phyloP scores from a whole-genome alignment of 2,888 invertebrate genomes.

The Calameuta idolon region DNA sequence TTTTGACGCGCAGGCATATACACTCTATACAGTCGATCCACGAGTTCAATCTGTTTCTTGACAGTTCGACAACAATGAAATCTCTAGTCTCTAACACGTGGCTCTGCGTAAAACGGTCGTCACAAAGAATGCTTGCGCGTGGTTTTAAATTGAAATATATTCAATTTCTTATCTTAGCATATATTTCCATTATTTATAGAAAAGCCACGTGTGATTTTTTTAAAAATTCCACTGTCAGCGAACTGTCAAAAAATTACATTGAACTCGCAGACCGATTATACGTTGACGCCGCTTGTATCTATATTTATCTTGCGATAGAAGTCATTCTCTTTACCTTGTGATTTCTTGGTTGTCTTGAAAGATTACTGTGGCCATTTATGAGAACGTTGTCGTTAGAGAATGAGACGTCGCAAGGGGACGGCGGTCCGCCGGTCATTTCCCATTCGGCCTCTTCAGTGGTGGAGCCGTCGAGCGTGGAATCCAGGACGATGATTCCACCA shows the following conservation, averaged over 20 bases:
- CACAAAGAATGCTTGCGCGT: neutral
- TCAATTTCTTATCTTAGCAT: neutral
- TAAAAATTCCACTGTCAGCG: too few relatives aligned
- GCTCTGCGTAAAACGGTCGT: neutral
- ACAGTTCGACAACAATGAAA: neutral
- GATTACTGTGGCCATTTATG: slow-evolving; percentile 89
- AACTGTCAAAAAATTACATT: neutral
- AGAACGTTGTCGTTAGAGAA: slow-evolving; percentile 91
- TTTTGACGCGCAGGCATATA: neutral
- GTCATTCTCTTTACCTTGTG: slow-evolving; percentile 70
- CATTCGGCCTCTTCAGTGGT: slow-evolving; percentile 73
- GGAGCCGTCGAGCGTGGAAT: slow-evolving; percentile 72
- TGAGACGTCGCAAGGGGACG: slow-evolving; percentile 84
- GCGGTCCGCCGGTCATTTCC: slow-evolving; percentile 73
- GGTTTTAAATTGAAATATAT: neutral
- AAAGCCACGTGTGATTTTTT: too few relatives aligned
- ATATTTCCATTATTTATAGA: too few relatives aligned
- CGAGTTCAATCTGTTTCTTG: neutral
- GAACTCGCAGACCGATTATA: neutral
- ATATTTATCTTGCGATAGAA: neutral
- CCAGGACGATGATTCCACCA: slow-evolving; percentile 74
- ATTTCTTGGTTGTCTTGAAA: slow-evolving; percentile 74
- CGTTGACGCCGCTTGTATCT: neutral
- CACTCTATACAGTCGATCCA: neutral
- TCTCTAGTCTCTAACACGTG: neutral